These are phyloP conservation scores for Oryzias woworae DNA, from an alignment of 2,113 vertebrate species.

Conservation along the genomic window DNA sequence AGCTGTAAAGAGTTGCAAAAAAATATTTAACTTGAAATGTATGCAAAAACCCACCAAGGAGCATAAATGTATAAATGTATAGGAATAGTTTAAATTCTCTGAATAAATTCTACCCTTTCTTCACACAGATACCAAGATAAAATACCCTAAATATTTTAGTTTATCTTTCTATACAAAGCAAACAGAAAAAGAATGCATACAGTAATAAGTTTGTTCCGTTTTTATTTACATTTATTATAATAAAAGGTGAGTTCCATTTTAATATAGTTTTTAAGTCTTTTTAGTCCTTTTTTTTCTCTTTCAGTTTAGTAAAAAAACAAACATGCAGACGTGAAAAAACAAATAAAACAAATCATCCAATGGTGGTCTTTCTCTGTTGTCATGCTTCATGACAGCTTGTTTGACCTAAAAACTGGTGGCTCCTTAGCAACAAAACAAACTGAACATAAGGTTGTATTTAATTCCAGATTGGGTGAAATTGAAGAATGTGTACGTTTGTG, in stretches of 20 bases:
- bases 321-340: conserved; percentile 51
- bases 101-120: neutral
- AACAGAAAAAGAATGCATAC: no score
- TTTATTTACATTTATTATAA: neutral
- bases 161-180: neutral
- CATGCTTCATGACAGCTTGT: conserved; percentile 44
- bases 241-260: neutral
- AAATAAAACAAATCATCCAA: conserved; percentile 60
- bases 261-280: neutral
- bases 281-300: conserved; percentile 4
- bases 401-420: conserved; percentile 52
- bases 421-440: conserved; percentile 71
- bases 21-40: neutral
- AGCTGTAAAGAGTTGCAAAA: neutral
- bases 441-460: conserved; percentile 20
- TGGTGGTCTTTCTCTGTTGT: conserved; percentile 44
- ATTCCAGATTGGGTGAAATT: no score
- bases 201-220: no score
- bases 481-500: no score
- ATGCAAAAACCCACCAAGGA: neutral
- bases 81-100: neutral
- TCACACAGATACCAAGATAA: neutral
- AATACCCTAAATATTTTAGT: neutral
- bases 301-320: conserved; percentile 35
- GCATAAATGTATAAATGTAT: neutral